These are phyloP conservation scores for Helleia helle DNA, from an alignment of 2,888 invertebrate genomes.

Conservation along the genomic window DNA sequence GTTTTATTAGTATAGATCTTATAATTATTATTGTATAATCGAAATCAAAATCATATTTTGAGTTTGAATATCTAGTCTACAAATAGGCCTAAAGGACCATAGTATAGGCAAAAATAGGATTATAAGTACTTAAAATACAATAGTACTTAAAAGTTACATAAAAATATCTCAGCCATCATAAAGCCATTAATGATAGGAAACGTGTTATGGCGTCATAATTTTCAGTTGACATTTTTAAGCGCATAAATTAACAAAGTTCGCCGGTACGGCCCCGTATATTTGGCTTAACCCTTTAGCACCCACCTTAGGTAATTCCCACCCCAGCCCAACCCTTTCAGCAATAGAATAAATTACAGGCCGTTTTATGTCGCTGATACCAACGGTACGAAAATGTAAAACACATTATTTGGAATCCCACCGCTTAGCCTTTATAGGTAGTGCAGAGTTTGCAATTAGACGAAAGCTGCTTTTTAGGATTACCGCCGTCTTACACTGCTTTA, in stretches of 20 bases:
- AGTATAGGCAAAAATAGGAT: too few species aligned
- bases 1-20: too few species aligned
- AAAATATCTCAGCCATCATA: slow-evolving; percentile 24
- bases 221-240: slow-evolving; percentile 73
- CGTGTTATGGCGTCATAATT: slow-evolving; percentile 72
- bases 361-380: slow-evolving; percentile 72
- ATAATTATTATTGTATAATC: too few species aligned
- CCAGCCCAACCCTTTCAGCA: slow-evolving; percentile 71
- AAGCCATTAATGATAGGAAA: slow-evolving; percentile 59
- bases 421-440: slow-evolving; percentile 70
- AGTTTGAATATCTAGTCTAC: too few species aligned
- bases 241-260: slow-evolving; percentile 74
- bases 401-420: slow-evolving; percentile 72
- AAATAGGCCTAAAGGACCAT: too few species aligned
- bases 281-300: slow-evolving; percentile 74
- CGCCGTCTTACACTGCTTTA: slow-evolving; percentile 32
- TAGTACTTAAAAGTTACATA: too few species aligned
- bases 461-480: slow-evolving; percentile 63
- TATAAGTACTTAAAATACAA: too few species aligned
- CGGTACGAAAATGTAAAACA: slow-evolving; percentile 69
- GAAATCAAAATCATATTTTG: too few species aligned
- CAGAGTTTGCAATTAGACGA: slow-evolving; percentile 64
- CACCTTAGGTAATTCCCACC: slow-evolving; percentile 75
- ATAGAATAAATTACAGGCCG: slow-evolving; percentile 74
- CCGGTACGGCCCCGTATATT: slow-evolving; percentile 68